Percentiles rank a stretch among this genome's conserved stretches.
These are phyloP conservation scores for Scrobipalpa atriplicella DNA, from an alignment of 2,888 invertebrate species.

Conservation along the genomic window DNA sequence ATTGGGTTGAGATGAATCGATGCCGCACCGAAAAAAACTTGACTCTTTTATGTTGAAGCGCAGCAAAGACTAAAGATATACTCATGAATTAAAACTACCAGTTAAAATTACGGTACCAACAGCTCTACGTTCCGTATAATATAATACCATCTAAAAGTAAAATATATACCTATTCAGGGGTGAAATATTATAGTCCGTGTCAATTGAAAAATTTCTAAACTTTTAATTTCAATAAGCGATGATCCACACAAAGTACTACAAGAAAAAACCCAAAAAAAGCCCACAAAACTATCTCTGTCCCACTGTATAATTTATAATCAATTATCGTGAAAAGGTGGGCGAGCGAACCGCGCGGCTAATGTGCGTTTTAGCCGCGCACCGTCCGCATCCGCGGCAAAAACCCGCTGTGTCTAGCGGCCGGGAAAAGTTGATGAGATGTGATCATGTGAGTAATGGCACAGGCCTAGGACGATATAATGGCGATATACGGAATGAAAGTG, in stretches of 20 bases:
- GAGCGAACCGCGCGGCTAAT: background rate
- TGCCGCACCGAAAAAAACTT: no score
- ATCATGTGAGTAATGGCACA: background rate
- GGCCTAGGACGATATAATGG: background rate
- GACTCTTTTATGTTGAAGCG: no score
- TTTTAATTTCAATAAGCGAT: no score
- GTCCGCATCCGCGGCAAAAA: background rate
- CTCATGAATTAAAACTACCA: no score
- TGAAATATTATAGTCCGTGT: no score
- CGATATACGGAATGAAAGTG: background rate
- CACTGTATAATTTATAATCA: slow-evolving; percentile 18
- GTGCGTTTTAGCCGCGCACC: background rate
- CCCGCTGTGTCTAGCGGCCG: background rate
- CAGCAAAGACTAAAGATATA: no score
- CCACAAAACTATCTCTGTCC: slow-evolving; percentile 8
- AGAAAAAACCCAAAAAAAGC: background rate
- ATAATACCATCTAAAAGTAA: no score
- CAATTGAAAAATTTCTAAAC: no score
- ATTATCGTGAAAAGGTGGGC: slow-evolving; percentile 18
- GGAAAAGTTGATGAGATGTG: slow-evolving; percentile 16
- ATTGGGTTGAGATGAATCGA: no score
- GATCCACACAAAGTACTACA: background rate
- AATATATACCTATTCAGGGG: no score
- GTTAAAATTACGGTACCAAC: no score
- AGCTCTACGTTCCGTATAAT: no score